Evolutionary conservation across 2,888 invertebrate genomes (phyloP), one percentile per base, ranked within the genome.

Genomic region (Dryococelus australis): DNA sequence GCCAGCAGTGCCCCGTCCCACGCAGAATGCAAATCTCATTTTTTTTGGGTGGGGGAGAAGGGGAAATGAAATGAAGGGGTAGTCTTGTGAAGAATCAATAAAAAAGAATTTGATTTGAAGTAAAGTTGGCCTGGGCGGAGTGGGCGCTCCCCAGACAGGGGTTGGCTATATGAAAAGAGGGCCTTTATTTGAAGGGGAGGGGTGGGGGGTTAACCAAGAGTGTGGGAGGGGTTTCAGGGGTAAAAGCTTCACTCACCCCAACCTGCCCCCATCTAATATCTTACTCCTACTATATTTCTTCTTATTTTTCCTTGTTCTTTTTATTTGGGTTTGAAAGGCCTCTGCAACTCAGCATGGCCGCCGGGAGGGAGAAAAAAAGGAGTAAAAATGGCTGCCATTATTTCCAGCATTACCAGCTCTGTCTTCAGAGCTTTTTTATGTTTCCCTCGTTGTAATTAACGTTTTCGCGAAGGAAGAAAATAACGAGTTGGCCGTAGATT

Each of bases 21-120:
- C 65, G 65, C 65, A 65, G 65, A 65, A 65, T 65, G 65, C 65
- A 65, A 83, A 83, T 43, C 83, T 43, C 83, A 83, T 83, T 83
- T 83, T 83, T 43, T 35, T 28, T 20, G 13, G 13, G 20, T 0
- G 0, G 0, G 27, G 43, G 24, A 35, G 43, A 83, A 83, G 43
- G 43, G 28, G 83, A 83, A 83, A 35, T 83, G 35, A 83, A 83
- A 83, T 83, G 83, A 35, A 83, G 83, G 43, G 83, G 83, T 28
- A 13, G 83, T 28, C 43, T 43, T 8, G 28, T 28, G 83, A 83
- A 83, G 43, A 83, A 83, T 83, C 83, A 83, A 83, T 83, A 83
- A 83, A 83, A 80, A 83, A 83, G 83, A 83, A 83, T 83, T 83
- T 83, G 83, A 83, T 83, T 83, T 83, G 43, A 83, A 83, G 83